Conservation (phyloP, 2,888 invertebrate genomes). For the Desoria tigrina region DNA sequence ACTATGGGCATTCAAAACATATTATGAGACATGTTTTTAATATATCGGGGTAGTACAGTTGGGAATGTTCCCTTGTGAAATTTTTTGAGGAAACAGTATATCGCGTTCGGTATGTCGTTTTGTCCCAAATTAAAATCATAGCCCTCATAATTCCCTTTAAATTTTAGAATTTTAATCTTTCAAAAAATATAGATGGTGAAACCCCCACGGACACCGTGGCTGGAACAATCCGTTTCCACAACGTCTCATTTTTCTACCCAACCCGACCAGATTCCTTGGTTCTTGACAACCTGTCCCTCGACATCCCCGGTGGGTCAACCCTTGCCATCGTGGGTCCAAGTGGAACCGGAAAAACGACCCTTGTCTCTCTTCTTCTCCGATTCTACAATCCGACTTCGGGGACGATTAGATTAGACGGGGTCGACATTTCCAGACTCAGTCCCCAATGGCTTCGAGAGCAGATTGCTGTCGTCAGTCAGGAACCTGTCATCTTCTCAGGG, state of each 20-base stretch:
- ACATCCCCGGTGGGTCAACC: slow-evolving; percentile 68
- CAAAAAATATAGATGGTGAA: slow-evolving; percentile 66
- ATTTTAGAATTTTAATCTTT: too few species aligned
- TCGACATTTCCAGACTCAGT: slow-evolving; percentile 72
- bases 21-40: too few species aligned
- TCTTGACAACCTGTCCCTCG: slow-evolving; percentile 68
- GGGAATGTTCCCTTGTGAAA: too few species aligned
- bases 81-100: too few species aligned
- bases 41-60: too few species aligned
- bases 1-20: too few species aligned
- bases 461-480: slow-evolving; percentile 89
- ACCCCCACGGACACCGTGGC: slow-evolving; percentile 61
- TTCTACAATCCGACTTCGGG: slow-evolving; percentile 82
- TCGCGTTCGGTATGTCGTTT: too few species aligned
- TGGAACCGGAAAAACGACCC: slow-evolving; percentile 88
- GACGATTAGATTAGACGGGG: slow-evolving; percentile 71
- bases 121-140: too few species aligned
- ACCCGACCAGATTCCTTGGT: slow-evolving; percentile 64
- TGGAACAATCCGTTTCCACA: slow-evolving; percentile 74
- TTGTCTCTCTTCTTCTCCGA: slow-evolving; percentile 78
- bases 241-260: slow-evolving; percentile 74
- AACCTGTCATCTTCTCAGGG: slow-evolving; percentile 90
- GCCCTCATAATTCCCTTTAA: too few species aligned
- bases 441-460: slow-evolving; percentile 80
- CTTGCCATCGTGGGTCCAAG: slow-evolving; percentile 78